These are phyloP conservation scores for Andricus curvator DNA, from an alignment of 2,888 invertebrate species.

Conservation along the genomic window DNA sequence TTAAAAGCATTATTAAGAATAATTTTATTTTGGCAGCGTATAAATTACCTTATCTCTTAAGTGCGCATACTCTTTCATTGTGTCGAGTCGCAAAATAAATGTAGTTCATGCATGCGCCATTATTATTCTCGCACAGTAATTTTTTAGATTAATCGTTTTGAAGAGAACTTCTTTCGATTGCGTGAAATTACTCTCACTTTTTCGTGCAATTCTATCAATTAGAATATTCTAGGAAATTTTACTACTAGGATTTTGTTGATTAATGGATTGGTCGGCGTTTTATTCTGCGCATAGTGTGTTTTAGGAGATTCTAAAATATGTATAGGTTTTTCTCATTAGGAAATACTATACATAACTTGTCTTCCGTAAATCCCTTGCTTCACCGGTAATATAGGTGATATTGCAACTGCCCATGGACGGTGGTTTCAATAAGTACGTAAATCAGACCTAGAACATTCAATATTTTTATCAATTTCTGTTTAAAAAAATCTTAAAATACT, in stretches of 20 bases:
- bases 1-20: no score
- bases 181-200: not conserved
- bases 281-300: not conserved
- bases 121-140: no score
- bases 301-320: not conserved
- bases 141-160: not conserved
- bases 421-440: slow-evolving; percentile 23
- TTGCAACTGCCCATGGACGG: slow-evolving; percentile 1
- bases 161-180: not conserved
- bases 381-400: not conserved
- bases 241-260: not conserved
- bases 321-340: not conserved
- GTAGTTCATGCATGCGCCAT: no score
- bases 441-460: not conserved
- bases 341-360: not conserved
- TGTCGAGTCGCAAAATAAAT: no score
- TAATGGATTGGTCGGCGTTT: not conserved
- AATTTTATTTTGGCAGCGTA: no score
- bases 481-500: not conserved
- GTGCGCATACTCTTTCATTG: no score
- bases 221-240: not conserved
- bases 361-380: not conserved
- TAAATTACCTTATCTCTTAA: no score
- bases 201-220: not conserved
- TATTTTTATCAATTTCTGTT: not conserved